phyloP scores from a whole-genome alignment of 1,140 invertebrate species.

The Ceratina japonica region DNA sequence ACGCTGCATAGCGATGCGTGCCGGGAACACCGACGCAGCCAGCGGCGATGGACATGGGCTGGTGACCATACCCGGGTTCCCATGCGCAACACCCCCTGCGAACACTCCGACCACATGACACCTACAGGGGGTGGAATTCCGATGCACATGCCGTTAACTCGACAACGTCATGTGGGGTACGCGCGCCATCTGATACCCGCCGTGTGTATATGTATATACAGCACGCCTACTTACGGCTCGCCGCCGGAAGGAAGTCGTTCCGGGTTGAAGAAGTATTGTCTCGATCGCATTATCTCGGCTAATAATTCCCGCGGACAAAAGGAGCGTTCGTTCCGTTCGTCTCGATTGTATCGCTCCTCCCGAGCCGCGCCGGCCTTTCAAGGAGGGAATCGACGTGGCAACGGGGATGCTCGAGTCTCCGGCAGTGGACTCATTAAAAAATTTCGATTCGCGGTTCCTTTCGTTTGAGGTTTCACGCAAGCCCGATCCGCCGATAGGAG shows the following conservation, averaged over 20 bases:
- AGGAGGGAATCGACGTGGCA: background rate
- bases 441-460: constrained; percentile 30
- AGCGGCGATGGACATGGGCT: constrained; percentile 68
- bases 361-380: too few relatives aligned
- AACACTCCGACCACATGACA: constrained; percentile 71
- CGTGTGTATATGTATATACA: too few relatives aligned
- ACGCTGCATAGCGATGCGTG: constrained; percentile 34
- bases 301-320: too few relatives aligned
- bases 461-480: constrained; percentile 36
- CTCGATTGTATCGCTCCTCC: background rate
- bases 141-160: constrained; percentile 67
- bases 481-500: constrained; percentile 20
- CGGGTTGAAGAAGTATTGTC: constrained; percentile 23
- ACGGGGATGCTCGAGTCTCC: background rate
- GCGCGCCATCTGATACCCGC: constrained; percentile 51
- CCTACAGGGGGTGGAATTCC: constrained; percentile 69
- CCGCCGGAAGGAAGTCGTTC: constrained; percentile 38
- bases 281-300: background rate
- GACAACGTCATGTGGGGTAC: constrained; percentile 56
- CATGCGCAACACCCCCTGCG: constrained; percentile 75
- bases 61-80: constrained; percentile 71
- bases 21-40: background rate
- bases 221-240: too few relatives aligned
- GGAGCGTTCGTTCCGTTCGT: background rate
- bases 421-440: constrained; percentile 35